Evolutionary conservation across 2,888 invertebrate species (phyloP).

Genomic region (Andrena praecox): DNA sequence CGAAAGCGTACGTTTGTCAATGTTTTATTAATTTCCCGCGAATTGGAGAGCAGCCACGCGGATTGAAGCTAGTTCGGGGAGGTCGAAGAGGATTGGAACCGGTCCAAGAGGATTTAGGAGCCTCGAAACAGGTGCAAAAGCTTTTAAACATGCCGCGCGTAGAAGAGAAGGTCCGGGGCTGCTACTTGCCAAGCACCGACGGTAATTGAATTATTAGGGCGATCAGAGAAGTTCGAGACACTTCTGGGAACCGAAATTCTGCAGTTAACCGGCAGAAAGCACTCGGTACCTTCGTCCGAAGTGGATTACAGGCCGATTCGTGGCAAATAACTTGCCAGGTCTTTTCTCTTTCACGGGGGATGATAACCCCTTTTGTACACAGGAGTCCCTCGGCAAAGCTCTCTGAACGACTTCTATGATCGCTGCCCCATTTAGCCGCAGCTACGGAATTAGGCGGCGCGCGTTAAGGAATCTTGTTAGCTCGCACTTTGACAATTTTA

Average conservation of each 20-base stretch:
- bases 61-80: slow-evolving; percentile 27
- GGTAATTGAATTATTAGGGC: slow-evolving; percentile 26
- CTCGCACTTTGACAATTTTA: slow-evolving; percentile 48
- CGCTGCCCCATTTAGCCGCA: not conserved
- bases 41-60: slow-evolving; percentile 15
- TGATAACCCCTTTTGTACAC: not conserved
- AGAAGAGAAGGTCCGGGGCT: not conserved
- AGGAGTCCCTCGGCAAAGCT: slow-evolving; percentile 3
- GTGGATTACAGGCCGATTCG: not conserved
- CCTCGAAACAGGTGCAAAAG: slow-evolving; percentile 44
- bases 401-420: not conserved
- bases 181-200: slow-evolving; percentile 1
- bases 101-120: slow-evolving; percentile 41
- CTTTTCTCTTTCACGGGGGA: not conserved
- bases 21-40: slow-evolving; percentile 48
- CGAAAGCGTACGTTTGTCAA: slow-evolving; percentile 20
- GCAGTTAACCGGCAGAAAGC: not conserved
- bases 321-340: not conserved
- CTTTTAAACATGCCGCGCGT: slow-evolving; percentile 34
- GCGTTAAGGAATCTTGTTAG: slow-evolving; percentile 46
- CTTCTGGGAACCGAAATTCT: no score
- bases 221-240: not conserved
- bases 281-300: not conserved
- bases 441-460: slow-evolving; percentile 30
- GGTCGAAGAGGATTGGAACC: slow-evolving; percentile 42